Evolutionary conservation across 2,113 vertebrate genomes (phyloP), one percentile per base, ranked within the genome.

Genomic region (Chionis minor): DNA sequence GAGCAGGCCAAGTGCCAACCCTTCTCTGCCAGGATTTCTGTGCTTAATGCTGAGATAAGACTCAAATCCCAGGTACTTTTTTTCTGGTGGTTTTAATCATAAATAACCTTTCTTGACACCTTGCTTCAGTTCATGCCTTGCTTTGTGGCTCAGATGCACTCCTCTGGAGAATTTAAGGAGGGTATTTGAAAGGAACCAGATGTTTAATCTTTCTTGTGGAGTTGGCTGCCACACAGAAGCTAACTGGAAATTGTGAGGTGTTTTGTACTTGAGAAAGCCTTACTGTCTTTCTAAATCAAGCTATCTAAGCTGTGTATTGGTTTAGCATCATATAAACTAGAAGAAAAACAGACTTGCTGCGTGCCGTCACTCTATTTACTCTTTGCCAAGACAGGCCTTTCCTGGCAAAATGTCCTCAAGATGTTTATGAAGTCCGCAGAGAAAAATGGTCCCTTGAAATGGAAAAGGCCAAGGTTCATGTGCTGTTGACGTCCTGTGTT

Each of bases 171-270:
- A 95, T 90, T 90, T 86, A 82, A 78, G 86, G 79, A 86, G 38
- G 30, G 44, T 61, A 69, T 97, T 96, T 97, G 85, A 90, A 75
- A 95, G 72, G 74, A 96, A 69, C 38, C 90, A 91, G 82, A 88
- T 90, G 85, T 96, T 96, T 94, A 94, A 95, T 95, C 92, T 94
- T 94, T 86, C 59, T 84, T 92, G 59, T 77, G 63, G 72, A 96
- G 23, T 44, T 97, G 92, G 81, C 89, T 91, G 87, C 84, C 74
- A 85, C 84, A 95, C 89, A 96, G 92, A 85, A 97, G 66, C 89
- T 92, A 90, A 89, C 73, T 97, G 94, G 92, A 96, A 97, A 92
- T 80, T 72, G 56, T 65, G 71, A 92, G 71, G 38, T 88, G 70
- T 82, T 94, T 86, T 85, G 71, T 70, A 54, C 51, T 92, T 77